phyloP scores from a whole-genome alignment of 2,888 invertebrate species.

The Rotaria magnacalcarata region DNA sequence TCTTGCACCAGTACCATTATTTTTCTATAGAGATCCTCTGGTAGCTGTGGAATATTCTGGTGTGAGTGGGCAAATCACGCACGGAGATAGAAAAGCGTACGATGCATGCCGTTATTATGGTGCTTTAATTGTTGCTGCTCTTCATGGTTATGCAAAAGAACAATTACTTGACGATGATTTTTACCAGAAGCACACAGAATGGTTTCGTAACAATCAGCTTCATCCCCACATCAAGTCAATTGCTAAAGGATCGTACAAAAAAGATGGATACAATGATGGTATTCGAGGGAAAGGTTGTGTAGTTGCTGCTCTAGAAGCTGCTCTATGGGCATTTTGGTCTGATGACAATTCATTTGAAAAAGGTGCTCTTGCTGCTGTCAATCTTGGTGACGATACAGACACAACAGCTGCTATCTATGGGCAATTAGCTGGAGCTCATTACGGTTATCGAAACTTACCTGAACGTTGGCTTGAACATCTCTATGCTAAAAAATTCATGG shows the following conservation, averaged over 20 bases:
- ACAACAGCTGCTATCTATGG: constrained; percentile 12
- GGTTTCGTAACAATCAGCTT: background rate
- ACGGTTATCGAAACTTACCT: background rate
- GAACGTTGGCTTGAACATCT: background rate
- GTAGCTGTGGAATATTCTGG: no score
- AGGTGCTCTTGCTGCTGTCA: no score
- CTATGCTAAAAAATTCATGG: background rate
- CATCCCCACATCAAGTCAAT: background rate
- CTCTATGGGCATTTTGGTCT: background rate
- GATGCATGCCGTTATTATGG: background rate
- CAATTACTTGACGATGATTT: background rate
- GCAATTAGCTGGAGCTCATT: background rate
- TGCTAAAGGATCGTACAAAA: background rate
- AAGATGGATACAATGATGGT: background rate
- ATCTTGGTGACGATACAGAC: background rate
- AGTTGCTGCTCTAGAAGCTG: background rate
- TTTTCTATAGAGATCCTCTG: no score
- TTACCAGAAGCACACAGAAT: background rate
- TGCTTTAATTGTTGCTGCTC: background rate
- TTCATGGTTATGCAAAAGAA: background rate
- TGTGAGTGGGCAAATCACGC: no score
- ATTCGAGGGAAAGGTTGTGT: background rate
- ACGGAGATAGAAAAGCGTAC: no score
- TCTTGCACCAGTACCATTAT: no score
- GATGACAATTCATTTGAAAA: background rate